Conservation (phyloP, 1,140 invertebrate species). For the Amyelois transitella region DNA sequence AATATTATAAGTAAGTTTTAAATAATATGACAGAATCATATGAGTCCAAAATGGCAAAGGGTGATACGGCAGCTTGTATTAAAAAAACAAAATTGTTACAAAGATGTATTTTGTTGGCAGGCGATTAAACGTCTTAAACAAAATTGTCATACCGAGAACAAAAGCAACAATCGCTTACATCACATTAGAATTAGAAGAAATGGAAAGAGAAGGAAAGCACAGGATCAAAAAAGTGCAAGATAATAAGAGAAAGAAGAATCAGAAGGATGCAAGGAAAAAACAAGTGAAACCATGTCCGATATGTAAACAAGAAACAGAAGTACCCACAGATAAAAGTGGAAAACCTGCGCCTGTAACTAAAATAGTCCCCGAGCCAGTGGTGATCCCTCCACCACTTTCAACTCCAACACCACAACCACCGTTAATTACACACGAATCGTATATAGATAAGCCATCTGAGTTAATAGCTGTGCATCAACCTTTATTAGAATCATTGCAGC, state of each 20-base stretch:
- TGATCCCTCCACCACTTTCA: neutral
- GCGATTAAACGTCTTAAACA: slow-evolving; percentile 88
- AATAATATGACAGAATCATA: neutral
- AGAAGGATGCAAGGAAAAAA: slow-evolving; percentile 12
- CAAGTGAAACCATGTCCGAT: slow-evolving; percentile 3
- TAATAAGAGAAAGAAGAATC: slow-evolving; percentile 22
- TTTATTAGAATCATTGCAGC: neutral
- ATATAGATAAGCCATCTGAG: neutral
- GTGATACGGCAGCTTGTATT: neutral
- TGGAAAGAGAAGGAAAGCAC: slow-evolving; percentile 30
- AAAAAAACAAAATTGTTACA: neutral
- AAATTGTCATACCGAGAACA: slow-evolving; percentile 31
- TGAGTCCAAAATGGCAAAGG: neutral
- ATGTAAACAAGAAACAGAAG: neutral
- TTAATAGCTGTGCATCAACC: neutral
- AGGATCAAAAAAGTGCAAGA: slow-evolving; percentile 27
- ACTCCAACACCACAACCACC: neutral
- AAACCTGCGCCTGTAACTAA: neutral
- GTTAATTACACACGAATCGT: neutral
- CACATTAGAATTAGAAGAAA: slow-evolving; percentile 30
- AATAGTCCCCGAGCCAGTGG: no score
- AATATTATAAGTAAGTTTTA: neutral
- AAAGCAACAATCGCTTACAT: slow-evolving; percentile 28
- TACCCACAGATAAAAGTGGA: neutral
- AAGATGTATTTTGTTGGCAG: slow-evolving; percentile 52